phyloP scores from a whole-genome alignment of 2,113 vertebrate species.

The Callopanchax toddi region DNA sequence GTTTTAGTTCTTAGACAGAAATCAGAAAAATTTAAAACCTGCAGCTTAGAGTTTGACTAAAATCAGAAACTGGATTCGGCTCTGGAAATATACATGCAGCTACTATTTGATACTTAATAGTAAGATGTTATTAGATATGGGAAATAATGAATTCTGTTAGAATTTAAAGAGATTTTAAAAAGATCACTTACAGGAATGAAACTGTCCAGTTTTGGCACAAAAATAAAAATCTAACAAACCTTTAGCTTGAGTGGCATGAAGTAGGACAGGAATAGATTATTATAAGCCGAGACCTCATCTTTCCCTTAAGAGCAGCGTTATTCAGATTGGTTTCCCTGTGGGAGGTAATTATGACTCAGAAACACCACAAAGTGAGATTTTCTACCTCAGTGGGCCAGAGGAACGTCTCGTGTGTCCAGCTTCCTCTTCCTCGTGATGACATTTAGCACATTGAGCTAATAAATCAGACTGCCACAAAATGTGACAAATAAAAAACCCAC shows the following conservation, averaged over 20 bases:
- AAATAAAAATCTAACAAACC: neutral
- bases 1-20: no score
- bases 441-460: slow-evolving; percentile 19
- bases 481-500: neutral
- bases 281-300: slow-evolving; percentile 43
- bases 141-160: no score
- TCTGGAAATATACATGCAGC: no score
- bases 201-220: slow-evolving; percentile 6
- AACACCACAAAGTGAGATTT: slow-evolving; percentile 34
- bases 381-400: slow-evolving; percentile 32
- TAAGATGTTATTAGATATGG: no score
- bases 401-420: slow-evolving; percentile 16
- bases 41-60: no score
- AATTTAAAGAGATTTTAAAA: no score
- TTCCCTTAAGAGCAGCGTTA: slow-evolving; percentile 28
- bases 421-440: slow-evolving; percentile 28
- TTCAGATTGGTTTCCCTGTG: slow-evolving; percentile 36
- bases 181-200: no score
- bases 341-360: slow-evolving; percentile 63
- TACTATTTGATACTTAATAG: no score
- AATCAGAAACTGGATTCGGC: no score
- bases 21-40: no score
- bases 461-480: neutral
- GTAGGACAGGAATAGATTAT: slow-evolving; percentile 35
- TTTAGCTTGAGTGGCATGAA: slow-evolving; percentile 1